Evolutionary conservation across 2,113 vertebrate genomes (phyloP).

Genomic region (Marcusenius ussheri): DNA sequence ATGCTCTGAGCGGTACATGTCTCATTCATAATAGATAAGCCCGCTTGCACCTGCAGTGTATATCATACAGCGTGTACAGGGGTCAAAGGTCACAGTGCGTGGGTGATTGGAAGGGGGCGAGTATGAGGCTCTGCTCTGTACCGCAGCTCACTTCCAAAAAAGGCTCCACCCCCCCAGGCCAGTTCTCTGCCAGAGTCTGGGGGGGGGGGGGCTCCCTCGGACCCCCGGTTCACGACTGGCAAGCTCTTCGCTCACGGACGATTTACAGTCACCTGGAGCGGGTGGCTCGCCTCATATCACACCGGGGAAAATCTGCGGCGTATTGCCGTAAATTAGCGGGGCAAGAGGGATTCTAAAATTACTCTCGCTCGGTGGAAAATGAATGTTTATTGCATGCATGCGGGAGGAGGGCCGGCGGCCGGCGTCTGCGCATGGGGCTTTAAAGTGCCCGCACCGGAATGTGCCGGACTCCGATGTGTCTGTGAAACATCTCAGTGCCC

Average conservation of each 20-base stretch:
- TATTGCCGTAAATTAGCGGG: constrained; percentile 44
- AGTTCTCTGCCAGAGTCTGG: background rate
- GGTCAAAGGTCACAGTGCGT: constrained; percentile 43
- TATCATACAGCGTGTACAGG: constrained; percentile 52
- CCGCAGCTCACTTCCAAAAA: background rate
- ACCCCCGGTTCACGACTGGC: constrained; percentile 28
- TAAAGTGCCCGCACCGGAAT: background rate
- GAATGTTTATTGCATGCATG: constrained; percentile 36
- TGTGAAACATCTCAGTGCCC: background rate
- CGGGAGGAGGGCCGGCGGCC: background rate
- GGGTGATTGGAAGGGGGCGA: background rate
- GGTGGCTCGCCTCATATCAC: constrained; percentile 37
- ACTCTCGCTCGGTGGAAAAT: constrained; percentile 32
- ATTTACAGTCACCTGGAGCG: constrained; percentile 45
- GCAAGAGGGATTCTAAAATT: constrained; percentile 38
- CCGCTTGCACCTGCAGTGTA: constrained; percentile 46
- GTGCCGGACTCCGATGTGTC: background rate
- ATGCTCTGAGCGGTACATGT: constrained; percentile 49
- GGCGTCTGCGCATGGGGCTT: constrained; percentile 16
- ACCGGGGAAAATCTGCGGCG: constrained; percentile 35
- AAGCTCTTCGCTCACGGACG: constrained; percentile 33
- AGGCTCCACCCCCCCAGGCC: background rate
- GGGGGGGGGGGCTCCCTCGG: background rate
- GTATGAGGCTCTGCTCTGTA: background rate
- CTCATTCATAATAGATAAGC: constrained; percentile 63